Evolutionary conservation across 1,140 invertebrate genomes (phyloP).

Genomic region (Drosophila truncata): DNA sequence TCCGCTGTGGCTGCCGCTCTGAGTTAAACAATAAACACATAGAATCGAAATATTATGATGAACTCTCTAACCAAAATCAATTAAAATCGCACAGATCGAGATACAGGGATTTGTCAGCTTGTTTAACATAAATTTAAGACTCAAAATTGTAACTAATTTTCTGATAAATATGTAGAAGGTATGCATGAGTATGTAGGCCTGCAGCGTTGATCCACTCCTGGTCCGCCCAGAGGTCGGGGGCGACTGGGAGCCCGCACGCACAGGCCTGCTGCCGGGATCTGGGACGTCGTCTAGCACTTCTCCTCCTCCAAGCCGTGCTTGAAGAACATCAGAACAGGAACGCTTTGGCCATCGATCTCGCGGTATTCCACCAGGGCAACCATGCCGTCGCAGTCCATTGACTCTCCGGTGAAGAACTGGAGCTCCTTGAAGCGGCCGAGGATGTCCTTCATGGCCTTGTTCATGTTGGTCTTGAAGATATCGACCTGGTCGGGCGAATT

Average conservation of each 20-base stretch:
- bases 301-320: constrained; percentile 98
- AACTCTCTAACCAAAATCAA: constrained; percentile 42
- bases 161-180: constrained; percentile 59
- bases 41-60: constrained; percentile 41
- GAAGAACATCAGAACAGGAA: constrained; percentile 97
- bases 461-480: constrained; percentile 96
- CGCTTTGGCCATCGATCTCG: constrained; percentile 92
- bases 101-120: constrained; percentile 39
- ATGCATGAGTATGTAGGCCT: constrained; percentile 71
- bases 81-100: constrained; percentile 44
- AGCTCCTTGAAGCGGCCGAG: constrained; percentile 96
- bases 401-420: constrained; percentile 98
- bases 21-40: constrained; percentile 47
- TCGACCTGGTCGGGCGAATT: constrained; percentile 93
- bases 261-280: constrained; percentile 9
- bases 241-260: constrained; percentile 10
- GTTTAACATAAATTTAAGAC: constrained; percentile 68
- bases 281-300: constrained; percentile 90
- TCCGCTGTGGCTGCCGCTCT: constrained; percentile 28
- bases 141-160: constrained; percentile 65
- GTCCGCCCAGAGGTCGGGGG: constrained; percentile 4
- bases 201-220: constrained; percentile 20
- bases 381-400: constrained; percentile 97
- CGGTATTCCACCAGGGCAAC: constrained; percentile 97
- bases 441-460: constrained; percentile 98